Conservation (phyloP, 1,140 invertebrate genomes). For the Tetramorium parvispinum region DNA sequence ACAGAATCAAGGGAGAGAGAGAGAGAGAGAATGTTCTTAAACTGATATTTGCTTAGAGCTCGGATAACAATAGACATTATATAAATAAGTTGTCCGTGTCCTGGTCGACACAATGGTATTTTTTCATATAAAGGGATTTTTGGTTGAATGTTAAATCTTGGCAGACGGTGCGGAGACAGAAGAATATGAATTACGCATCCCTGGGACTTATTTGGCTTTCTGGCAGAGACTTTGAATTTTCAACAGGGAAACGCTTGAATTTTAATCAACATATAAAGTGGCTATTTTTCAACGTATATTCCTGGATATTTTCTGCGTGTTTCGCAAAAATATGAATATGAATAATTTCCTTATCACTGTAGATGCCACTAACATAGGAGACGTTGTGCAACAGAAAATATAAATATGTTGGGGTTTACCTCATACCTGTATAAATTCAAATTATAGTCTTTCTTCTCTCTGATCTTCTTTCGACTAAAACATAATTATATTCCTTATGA, state of each 20-base stretch:
- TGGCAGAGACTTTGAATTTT: constrained; percentile 45
- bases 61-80: neutral
- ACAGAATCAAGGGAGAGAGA: neutral
- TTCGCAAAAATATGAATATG: constrained; percentile 48
- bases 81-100: neutral
- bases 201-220: constrained; percentile 53
- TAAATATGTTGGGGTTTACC: constrained; percentile 23
- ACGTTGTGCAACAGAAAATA: constrained; percentile 17
- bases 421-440: constrained; percentile 13
- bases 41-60: neutral
- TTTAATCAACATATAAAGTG: constrained; percentile 63
- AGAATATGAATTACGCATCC: constrained; percentile 52
- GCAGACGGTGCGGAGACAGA: constrained; percentile 50
- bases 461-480: neutral
- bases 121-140: constrained; percentile 42
- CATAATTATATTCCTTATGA: constrained; percentile 51
- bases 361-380: neutral
- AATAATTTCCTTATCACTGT: constrained; percentile 55
- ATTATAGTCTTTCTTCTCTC: neutral
- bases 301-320: constrained; percentile 49
- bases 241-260: constrained; percentile 54
- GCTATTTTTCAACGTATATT: constrained; percentile 59
- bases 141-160: constrained; percentile 49
- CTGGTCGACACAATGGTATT: constrained; percentile 1
- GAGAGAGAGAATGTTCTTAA: constrained; percentile 34